Evolutionary conservation across 2,888 invertebrate genomes (phyloP), one percentile per base, ranked within the genome.

Genomic region (Hypena proboscidalis): DNA sequence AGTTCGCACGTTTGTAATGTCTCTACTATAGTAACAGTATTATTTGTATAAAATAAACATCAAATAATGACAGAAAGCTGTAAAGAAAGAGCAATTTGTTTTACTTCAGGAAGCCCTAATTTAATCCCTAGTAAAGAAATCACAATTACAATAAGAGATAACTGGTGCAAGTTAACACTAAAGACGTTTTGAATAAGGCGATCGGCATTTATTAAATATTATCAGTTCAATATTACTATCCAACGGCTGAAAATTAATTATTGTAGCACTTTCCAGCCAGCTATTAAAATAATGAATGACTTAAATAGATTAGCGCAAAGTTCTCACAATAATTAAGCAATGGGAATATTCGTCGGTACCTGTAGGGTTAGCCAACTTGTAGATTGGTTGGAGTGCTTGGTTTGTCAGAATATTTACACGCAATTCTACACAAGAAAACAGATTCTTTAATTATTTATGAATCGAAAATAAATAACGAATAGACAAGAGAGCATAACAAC

Each of bases 251-350:
- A 30, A 21, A 32, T 27, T 44, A 38, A 34, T 34, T 23, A 23
- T 26, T 35, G 6, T 13, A 5, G 21, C 23, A 34, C 20, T 22
- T 36, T 35, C 14, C 7, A 17, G 8, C 20, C 4, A 27, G 19
- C 26, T 15, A 3, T 21, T 29, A 25, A 23, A 38, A 33, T 29
- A 40, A 30, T 32, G 27, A 15, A n/a, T n/a, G 10, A 11, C n/a
- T 25, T 27, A 5, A 20, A 34, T 4, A 38, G 17, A 27, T 23
- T 8, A 40, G 21, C 38, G 25, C 32, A 27, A 49, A 52, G 42
- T 44, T 45, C 49, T 11, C 40, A 34, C 40, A 45, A 40, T 45
- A 47, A 43, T 13, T 31, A 39, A 34, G 26, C 42, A 40, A 39
- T 39, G 7, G 25, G 33, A 33, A 47, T 17, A 58, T 44, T 21